Percentiles rank a stretch among this genome's conserved stretches.
phyloP scores from a whole-genome alignment of 2,888 invertebrate species.

The Theristus sp. region DNA sequence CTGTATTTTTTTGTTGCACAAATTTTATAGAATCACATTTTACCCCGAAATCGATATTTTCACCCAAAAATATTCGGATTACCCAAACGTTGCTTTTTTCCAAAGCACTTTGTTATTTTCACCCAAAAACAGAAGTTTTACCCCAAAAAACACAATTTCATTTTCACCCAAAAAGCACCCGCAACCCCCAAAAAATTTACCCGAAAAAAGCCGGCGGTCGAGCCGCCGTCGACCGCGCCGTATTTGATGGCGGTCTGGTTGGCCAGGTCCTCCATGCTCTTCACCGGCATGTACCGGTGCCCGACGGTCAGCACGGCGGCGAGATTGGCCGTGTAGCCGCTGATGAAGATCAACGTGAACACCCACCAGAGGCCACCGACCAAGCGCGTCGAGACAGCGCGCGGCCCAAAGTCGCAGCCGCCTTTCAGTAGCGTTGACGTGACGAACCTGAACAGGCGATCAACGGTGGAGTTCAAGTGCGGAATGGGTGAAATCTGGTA shows the following conservation, averaged over 20 bases:
- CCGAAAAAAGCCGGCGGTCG: slow-evolving; percentile 85
- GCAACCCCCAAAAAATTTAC: too few species aligned
- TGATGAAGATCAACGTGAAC: slow-evolving; percentile 91
- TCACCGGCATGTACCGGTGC: slow-evolving; percentile 49
- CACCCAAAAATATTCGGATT: too few species aligned
- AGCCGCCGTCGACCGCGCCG: slow-evolving; percentile 77
- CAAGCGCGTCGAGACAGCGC: slow-evolving; percentile 69
- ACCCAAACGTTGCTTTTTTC: too few species aligned
- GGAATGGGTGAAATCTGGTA: too few species aligned
- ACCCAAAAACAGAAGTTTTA: too few species aligned
- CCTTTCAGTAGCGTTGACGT: slow-evolving; percentile 70
- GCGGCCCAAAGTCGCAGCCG: slow-evolving; percentile 81
- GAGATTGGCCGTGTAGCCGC: slow-evolving; percentile 93
- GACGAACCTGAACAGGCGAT: slow-evolving; percentile 25
- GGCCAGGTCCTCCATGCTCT: slow-evolving; percentile 81
- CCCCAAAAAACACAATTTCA: too few species aligned
- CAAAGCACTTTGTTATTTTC: too few species aligned
- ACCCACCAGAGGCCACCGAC: slow-evolving; percentile 58
- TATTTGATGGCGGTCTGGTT: slow-evolving; percentile 80
- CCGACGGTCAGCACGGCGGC: slow-evolving; percentile 87
- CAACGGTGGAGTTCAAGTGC: too few species aligned
- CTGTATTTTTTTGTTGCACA: too few species aligned
- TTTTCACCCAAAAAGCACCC: too few species aligned
- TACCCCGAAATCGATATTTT: too few species aligned
- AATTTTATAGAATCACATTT: too few species aligned